Base-by-base conservation (phyloP, 2,797 vertebrate species). In the Eulemur rubriventer region DNA sequence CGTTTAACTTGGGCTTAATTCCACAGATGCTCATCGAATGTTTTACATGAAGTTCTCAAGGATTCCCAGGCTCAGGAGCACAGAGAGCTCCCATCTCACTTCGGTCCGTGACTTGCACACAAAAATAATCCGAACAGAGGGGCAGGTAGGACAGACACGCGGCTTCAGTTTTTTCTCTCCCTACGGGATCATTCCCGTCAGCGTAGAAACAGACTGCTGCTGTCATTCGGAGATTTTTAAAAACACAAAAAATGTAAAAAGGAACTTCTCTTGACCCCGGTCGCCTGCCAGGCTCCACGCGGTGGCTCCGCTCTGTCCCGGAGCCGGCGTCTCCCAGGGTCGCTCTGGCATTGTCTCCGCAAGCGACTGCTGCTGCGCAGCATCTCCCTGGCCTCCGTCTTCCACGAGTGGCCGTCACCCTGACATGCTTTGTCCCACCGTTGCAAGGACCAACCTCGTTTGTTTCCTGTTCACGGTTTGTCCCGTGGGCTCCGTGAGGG, bases 31-130 rank as follows among this genome's bases (percentile, higher is more conserved):
- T 14, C 18, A 2, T 0, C 17, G 59, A 18, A 41, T 46, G 0
- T 16, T 28, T 61, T 17, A 14, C 0, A 0, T 2, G 24, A 69
- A 18, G 28, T 35, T 38, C 55, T 72, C 24, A 2, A 28, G 30
- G 43, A 50, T 13, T 33, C 22, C 46, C 16, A 24, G 7, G 41
- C 35, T 5, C 5, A 0, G 38, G 24, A 26, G 28, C 75, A 2
- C 24, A 26, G 35, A 33, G 14, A 5, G 8, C 10, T 6, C 35
- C 30, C 26, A 0, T 48, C n/a, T 10, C 6, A 30, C 0, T 2
- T 22, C 24, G 26, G 4, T n/a, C 0, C 0, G 1, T 11, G 6
- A 10, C 1, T 0, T 0, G 1, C 3, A 7, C 20, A 0, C 38
- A 11, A 6, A 6, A 17, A 20, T 6, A 6, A 38, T 7, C 35